These are phyloP conservation scores for Corynorhinus townsendii DNA, from an alignment of 2,113 vertebrate genomes.

Conservation along the genomic window DNA sequence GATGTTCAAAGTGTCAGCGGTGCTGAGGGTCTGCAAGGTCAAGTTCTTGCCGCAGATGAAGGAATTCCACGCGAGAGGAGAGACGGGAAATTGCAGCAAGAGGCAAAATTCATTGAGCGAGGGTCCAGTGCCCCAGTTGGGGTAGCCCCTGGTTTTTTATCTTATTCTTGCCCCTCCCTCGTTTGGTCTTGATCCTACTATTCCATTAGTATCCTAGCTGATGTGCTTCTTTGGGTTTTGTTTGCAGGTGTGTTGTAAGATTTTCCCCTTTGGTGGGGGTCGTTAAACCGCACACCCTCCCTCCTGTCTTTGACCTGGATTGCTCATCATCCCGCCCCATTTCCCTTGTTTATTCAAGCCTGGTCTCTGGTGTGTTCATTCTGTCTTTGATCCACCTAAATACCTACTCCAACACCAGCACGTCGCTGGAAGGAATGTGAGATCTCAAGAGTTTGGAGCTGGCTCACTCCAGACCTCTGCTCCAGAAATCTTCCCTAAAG, in stretches of 20 bases:
- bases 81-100: neutral
- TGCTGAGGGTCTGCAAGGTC: neutral
- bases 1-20: neutral
- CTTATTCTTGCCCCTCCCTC: neutral
- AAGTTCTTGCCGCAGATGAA: neutral
- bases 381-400: neutral
- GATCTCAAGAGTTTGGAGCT: neutral
- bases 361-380: neutral
- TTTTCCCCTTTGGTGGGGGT: too few relatives aligned
- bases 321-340: too few relatives aligned
- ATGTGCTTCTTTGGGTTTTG: neutral
- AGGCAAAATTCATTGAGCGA: neutral
- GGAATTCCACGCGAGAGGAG: neutral
- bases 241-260: neutral
- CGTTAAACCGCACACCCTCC: neutral
- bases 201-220: neutral
- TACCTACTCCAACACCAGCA: neutral
- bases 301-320: too few relatives aligned
- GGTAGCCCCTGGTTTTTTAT: neutral
- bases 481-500: neutral
- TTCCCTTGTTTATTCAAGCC: neutral
- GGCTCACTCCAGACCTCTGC: neutral
- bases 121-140: neutral
- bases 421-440: fast-evolving
- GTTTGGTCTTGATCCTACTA: neutral